Base-by-base conservation (phyloP, 1,140 invertebrate genomes). In the Lepidotrigona ventralis region DNA sequence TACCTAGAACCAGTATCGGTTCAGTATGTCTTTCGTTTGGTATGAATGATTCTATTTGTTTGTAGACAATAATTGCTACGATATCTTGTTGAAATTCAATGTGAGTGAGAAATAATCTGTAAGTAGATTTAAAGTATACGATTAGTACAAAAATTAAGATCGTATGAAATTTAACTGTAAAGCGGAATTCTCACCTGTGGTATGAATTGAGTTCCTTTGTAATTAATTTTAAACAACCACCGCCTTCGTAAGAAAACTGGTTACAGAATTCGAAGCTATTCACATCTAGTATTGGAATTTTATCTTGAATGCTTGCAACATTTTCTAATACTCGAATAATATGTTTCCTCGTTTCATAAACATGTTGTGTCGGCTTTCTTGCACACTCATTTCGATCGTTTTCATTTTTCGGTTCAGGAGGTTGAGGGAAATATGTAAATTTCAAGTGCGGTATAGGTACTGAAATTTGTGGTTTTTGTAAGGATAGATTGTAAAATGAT, bases 171-270 rank as follows among this genome's bases (percentile, higher is more conserved):
- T 77, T 63, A 15, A 66, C 60, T n/a, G 14, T 54, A 14, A 54
- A 51, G 73, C 46, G 8, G 21, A 58, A 23, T 23, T 54, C 51
- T 89, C 79, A 94, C 93, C 93, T 92, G 39, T 93, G 92, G 87
- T 93, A 93, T 0, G 76, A 29, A 54, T 19, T 78, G 15, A 77
- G 72, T 85, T 93, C 72, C 58, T 83, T 91, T 11, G 89, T 91
- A n/a, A 90, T 86, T 51, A 94, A 78, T 84, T 93, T 92, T 51
- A 94, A 80, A 73, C 93, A 93, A 51, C 93, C 91, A 51, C 93
- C 93, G 11, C 94, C 94, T 69, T 93, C 89, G 74, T 90, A 94
- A 15, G 93, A 91, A 77, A 91, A 89, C 54, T 89, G 73, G 19
- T 90, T 83, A 39, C 86, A 91, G 81, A 90, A 93, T 66, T 93